These are phyloP conservation scores for Ammodytes dubius DNA, from an alignment of 2,113 vertebrate genomes.

Conservation along the genomic window DNA sequence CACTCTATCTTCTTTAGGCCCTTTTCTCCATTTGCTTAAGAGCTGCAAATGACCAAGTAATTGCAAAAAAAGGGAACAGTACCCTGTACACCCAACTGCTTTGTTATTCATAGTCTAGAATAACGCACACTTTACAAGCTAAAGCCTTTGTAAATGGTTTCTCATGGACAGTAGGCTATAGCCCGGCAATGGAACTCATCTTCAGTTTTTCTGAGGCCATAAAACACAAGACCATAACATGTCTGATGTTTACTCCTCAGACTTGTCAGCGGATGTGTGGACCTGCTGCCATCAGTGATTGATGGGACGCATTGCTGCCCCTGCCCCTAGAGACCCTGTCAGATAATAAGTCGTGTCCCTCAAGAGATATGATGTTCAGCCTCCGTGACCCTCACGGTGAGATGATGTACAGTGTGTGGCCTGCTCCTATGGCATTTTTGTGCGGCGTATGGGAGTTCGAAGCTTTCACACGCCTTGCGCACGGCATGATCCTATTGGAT, in stretches of 20 bases:
- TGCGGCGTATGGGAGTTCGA: constrained; percentile 38
- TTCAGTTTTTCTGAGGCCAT: neutral
- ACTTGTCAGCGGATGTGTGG: neutral
- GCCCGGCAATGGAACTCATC: neutral
- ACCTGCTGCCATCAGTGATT: constrained; percentile 39
- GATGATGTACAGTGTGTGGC: constrained; percentile 27
- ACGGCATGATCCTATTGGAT: constrained; percentile 70
- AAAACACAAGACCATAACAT: neutral
- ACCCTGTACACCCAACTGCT: too few relatives aligned
- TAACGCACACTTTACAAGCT: too few relatives aligned
- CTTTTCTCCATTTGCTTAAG: too few relatives aligned
- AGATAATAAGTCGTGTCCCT: constrained; percentile 31
- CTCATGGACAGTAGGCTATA: neutral
- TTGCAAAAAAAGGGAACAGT: too few relatives aligned
- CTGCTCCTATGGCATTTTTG: constrained; percentile 29
- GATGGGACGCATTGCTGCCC: constrained; percentile 30
- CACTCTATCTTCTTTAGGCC: too few relatives aligned
- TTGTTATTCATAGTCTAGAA: too few relatives aligned
- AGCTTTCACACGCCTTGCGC: constrained; percentile 60
- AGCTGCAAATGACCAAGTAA: neutral
- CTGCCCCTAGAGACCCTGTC: constrained; percentile 39
- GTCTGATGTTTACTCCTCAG: neutral
- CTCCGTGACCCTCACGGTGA: constrained; percentile 35
- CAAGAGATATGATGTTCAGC: constrained; percentile 33
- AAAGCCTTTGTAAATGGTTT: neutral